Base-by-base conservation (phyloP, 2,113 vertebrate species). In the Eurypyga helias region DNA sequence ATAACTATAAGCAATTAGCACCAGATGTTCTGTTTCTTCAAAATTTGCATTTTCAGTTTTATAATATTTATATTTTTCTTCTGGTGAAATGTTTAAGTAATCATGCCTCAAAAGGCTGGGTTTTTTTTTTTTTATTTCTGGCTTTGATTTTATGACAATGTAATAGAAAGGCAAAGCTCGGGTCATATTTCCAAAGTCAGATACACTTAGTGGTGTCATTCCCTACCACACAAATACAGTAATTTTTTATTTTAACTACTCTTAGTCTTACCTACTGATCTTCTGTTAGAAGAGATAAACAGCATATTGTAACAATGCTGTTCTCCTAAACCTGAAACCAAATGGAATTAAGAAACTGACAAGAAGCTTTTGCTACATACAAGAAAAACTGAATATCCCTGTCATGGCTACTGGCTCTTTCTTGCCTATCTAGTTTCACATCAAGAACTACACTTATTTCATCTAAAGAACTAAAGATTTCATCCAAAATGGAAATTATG, bases 21-120 rank as follows among this genome's bases (percentile, higher is more conserved):
- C 60, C 88, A 95, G 92, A 89, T 93, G 77, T 82, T 96, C 52
- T 67, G 10, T 72, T 96, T 79, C 48, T 91, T 81, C 64, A 93
- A 75, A 60, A 84, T 89, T 61, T 91, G n/a, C 52, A 65, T 91
- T 90, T 94, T 81, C 55, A 25, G 26, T 67, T 92, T 65, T 71
- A 41, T 70, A 52, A 72, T 85, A 93, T 67, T 94, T 81, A 2
- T 48, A 26, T 58, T 90, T 88, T 86, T 71, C 38, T 89, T 60
- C 72, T 67, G 31, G 26, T 7, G 15, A 91, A 87, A 66, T 46
- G 52, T 20, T 87, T 71, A 91, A 71, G 23, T 36, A 93, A 81
- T 45, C 43, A 71, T 36, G 84, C 26, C 75, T 84, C 41, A n/a
- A 69, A 71, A 71, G 9, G 31, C 7, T 89, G 31, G 1, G 2